Conservation (phyloP, 1,140 invertebrate species). For the Brachionus rotundiformis region DNA sequence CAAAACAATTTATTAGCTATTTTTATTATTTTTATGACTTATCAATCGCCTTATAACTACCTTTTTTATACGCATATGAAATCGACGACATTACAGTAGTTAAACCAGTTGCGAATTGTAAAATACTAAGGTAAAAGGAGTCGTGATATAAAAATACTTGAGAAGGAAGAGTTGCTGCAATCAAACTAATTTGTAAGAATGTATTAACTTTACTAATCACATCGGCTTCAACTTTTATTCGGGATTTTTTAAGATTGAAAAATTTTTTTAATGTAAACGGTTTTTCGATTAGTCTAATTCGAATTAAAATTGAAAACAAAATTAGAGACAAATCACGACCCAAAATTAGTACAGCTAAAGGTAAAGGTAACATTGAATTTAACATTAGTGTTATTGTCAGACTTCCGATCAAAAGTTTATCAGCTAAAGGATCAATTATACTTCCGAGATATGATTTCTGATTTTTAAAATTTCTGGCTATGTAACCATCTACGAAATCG, state of each 20-base stretch:
- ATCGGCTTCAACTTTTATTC: conserved; percentile 14
- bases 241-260: conserved; percentile 32
- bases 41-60: conserved; percentile 36
- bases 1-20: neutral
- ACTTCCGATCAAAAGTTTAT: conserved; percentile 45
- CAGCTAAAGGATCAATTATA: conserved; percentile 46
- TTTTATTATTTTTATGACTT: conserved; percentile 17
- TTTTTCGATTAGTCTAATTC: neutral
- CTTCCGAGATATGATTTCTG: conserved; percentile 28
- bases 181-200: conserved; percentile 28
- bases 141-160: conserved; percentile 33
- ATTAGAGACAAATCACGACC: conserved; percentile 27
- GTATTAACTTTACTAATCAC: conserved; percentile 26
- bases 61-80: conserved; percentile 32
- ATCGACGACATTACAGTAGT: conserved; percentile 20
- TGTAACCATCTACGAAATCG: conserved; percentile 28
- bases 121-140: neutral
- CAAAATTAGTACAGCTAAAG: neutral
- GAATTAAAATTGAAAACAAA: neutral
- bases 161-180: conserved; percentile 22
- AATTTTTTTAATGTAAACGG: conserved; percentile 34
- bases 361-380: conserved; percentile 1
- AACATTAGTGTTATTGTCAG: neutral
- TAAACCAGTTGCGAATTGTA: conserved; percentile 9
- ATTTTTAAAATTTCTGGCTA: conserved; percentile 25